Percentiles rank a stretch among this genome's conserved stretches.
phyloP scores from a whole-genome alignment of 2,888 invertebrate species.

The Zygogramma bicolorata region DNA sequence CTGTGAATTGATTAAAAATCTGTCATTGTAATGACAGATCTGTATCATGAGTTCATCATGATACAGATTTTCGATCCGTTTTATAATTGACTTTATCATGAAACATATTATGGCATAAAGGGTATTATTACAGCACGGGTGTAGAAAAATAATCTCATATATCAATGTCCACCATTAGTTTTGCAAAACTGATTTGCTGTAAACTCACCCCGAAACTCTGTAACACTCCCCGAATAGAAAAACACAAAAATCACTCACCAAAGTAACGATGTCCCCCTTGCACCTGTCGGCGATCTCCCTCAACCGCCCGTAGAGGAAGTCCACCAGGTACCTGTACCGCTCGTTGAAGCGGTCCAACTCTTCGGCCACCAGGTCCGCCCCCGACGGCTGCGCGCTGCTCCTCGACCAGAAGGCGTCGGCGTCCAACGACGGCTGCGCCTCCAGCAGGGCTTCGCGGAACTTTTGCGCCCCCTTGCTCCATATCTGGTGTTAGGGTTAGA shows the following conservation, averaged over 20 bases:
- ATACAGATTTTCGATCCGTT: too few species aligned
- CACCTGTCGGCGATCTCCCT: slow-evolving; percentile 76
- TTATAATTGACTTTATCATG: too few species aligned
- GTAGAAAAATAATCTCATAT: too few species aligned
- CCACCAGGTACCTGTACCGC: slow-evolving; percentile 80
- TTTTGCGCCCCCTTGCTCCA: slow-evolving; percentile 88
- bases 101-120: too few species aligned
- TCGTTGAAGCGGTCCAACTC: slow-evolving; percentile 87
- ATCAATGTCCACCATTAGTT: not conserved
- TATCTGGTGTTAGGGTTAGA: slow-evolving; percentile 75
- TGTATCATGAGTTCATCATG: too few species aligned
- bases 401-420: slow-evolving; percentile 63
- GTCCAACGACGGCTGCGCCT: slow-evolving; percentile 85
- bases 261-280: slow-evolving; percentile 80
- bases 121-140: too few species aligned
- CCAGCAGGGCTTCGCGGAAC: slow-evolving; percentile 86
- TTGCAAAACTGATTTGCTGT: not conserved
- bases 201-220: too few species aligned
- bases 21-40: too few species aligned
- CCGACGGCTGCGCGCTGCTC: slow-evolving; percentile 62
- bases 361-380: slow-evolving; percentile 81
- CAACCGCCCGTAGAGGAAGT: slow-evolving; percentile 77
- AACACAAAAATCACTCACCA: slow-evolving; percentile 72
- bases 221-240: too few species aligned
- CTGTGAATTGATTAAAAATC: too few species aligned